A percentile compares a stretch with the other conserved stretches of the same genome.
Evolutionary conservation across 2,113 vertebrate genomes (phyloP).

Genomic region (Sceloporus undulatus): DNA sequence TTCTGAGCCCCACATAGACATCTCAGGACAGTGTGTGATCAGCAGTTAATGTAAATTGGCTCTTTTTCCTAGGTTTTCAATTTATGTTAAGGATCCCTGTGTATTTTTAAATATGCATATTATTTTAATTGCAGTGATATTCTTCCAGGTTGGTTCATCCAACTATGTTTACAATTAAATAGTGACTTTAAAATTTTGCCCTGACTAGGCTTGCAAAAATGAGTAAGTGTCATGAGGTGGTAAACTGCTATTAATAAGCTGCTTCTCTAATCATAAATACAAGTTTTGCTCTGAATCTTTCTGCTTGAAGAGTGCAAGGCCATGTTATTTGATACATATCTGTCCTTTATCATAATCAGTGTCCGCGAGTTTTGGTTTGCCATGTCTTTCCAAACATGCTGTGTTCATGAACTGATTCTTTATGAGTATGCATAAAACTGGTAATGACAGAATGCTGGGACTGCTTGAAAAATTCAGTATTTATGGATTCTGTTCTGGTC

Average conservation of each 20-base stretch:
- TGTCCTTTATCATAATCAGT: conserved; percentile 9
- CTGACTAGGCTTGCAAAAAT: neutral
- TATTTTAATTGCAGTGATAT: neutral
- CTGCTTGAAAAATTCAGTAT: neutral
- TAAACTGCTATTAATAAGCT: conserved; percentile 19
- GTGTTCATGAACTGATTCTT: neutral
- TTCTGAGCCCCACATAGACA: neutral
- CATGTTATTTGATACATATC: neutral
- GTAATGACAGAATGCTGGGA: neutral
- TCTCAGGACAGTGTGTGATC: neutral
- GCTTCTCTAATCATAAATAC: neutral
- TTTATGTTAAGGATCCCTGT: conserved; percentile 9
- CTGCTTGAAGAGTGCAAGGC: neutral
- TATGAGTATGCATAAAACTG: neutral
- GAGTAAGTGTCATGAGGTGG: neutral
- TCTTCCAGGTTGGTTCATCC: neutral
- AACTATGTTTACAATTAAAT: conserved; percentile 11
- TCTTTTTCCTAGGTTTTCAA: neutral
- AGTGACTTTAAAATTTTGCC: neutral
- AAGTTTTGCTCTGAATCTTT: neutral
- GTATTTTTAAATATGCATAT: neutral
- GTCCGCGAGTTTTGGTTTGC: conserved; percentile 1
- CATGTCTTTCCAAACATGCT: neutral
- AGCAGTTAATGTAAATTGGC: conserved; percentile 6
- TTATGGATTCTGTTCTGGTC: neutral